Base-by-base conservation (phyloP, 2,888 invertebrate species). In the Pherbina coryleti region DNA sequence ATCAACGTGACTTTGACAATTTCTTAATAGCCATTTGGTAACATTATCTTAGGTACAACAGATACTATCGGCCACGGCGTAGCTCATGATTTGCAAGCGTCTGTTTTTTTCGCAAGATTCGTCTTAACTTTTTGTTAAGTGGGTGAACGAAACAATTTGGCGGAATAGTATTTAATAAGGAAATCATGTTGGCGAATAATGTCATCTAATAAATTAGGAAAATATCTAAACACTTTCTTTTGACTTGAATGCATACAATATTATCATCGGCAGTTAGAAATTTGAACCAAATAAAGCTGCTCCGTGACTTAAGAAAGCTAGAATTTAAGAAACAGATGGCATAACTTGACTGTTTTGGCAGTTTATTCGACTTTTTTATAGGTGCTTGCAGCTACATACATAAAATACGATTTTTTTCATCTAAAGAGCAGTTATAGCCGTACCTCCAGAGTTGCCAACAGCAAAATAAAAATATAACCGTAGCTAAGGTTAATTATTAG, bases 1-100 rank as follows among this genome's bases (percentile, higher is more conserved):
- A 19, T 19, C 19, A 51, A 17, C 51, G 69, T 25, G 69, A 69
- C 69, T 34, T 69, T 64, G 64, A 31, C 62, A 64, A 31, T 64
- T 64, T 64, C 64, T 31, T 28, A 64, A 64, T 64, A 34, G 64
- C 14, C 64, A n/a, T 14, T 31, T 34, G 64, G 31, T n/a, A 25
- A 64, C 17, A 19, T 55, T 55, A 19, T 55, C 22, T 55, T 55
- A 55, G 14, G 44, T 44, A 44, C 44, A 44, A 44, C 11, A 44
- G 44, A 44, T 44, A 14, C 11, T 44, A 44, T 44, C 44, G 14
- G 44, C 3, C 44, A 11, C 14, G 14, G 44, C 44, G 11, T 44
- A 14, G 14, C 44, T 44, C 44, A 11, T 11, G 11, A 11, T 11
- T 14, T 44, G 44, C 14, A 3, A 44, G 11, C 7, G 44, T 44